Base-by-base conservation (phyloP, 2,888 invertebrate genomes). In the Cheilosia grossa region DNA sequence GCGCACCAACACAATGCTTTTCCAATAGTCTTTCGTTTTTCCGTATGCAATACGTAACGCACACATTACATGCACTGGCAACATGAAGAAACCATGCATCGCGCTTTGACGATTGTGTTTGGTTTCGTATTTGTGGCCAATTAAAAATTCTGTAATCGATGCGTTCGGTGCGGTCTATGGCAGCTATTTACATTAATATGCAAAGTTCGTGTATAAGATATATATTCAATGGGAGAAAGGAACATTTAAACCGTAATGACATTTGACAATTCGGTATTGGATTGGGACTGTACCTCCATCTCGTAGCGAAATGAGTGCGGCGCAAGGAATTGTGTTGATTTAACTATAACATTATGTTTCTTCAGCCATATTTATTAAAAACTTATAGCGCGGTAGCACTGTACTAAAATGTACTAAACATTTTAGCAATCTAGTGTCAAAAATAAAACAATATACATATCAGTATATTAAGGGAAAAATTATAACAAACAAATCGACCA, bases 71-170 rank as follows among this genome's bases (percentile, higher is more conserved):
- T 24, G 49, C 21, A 33, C 47, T 54, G 61, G 21, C 33, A 53
- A 53, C 61, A 73, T 21, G 42, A 66, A 61, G 30, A 21, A 44
- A 17, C 53, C 53, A 69, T 53, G 30, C 44, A 64, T 40, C 17
- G 59, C 24, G 33, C 49, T 30, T 49, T 56, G 67, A 21, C 47
- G 13, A 33, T 21, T 54, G 19, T 13, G 40, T 67, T 54, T 49
- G 30, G 61, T 66, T 66, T 72, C 56, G 54, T 54, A 53, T 69
- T 53, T 59, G 53, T 61, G 61, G 53, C 27, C 64, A 53, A 83
- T 83, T 79, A 79, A 79, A 69, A 64, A 83, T 83, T 83, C 83
- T 75, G 15, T 58, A 66, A 83, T 83, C 74, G 83, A 74, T 64
- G 64, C 53, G 17, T 63, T 70, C 24, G 30, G 47, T 54, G 69